phyloP scores from a whole-genome alignment of 1,140 invertebrate species.

The Zaprionus taronus region DNA sequence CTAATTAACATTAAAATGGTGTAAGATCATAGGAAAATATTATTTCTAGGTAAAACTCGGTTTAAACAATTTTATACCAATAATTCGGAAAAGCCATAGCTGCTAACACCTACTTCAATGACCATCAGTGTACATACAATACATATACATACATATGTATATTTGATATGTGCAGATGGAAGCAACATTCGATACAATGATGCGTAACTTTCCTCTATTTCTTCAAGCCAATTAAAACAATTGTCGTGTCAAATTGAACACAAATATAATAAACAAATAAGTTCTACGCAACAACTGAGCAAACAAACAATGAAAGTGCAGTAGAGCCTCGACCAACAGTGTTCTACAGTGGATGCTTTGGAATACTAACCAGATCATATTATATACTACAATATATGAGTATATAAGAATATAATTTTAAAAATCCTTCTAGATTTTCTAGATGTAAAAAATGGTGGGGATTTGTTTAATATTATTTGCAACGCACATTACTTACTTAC shows the following conservation, averaged over 20 bases:
- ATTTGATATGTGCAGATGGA: background rate
- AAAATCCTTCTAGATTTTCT: too few species aligned
- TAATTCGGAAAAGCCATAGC: too few species aligned
- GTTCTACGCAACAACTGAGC: background rate
- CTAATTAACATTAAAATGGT: too few species aligned
- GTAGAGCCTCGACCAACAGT: background rate
- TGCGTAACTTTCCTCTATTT: conserved; percentile 4
- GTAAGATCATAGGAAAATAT: too few species aligned
- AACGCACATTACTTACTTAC: too few species aligned
- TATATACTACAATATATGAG: too few species aligned
- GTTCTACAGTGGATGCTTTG: background rate
- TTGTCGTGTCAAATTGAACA: conserved; percentile 32
- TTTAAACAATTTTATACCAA: too few species aligned
- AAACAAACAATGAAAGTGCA: conserved; percentile 18
- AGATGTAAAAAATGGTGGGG: background rate
- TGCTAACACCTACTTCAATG: too few species aligned
- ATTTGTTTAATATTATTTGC: background rate
- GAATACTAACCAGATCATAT: too few species aligned
- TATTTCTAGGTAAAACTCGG: too few species aligned
- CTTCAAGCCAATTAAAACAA: conserved; percentile 42
- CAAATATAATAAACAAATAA: conserved; percentile 16
- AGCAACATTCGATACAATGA: conserved; percentile 21
- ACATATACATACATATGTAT: background rate
- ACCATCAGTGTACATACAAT: too few species aligned
- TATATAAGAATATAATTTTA: too few species aligned